Evolutionary conservation across 2,113 vertebrate species (phyloP).

Genomic region (Phrynocephalus versicolor): DNA sequence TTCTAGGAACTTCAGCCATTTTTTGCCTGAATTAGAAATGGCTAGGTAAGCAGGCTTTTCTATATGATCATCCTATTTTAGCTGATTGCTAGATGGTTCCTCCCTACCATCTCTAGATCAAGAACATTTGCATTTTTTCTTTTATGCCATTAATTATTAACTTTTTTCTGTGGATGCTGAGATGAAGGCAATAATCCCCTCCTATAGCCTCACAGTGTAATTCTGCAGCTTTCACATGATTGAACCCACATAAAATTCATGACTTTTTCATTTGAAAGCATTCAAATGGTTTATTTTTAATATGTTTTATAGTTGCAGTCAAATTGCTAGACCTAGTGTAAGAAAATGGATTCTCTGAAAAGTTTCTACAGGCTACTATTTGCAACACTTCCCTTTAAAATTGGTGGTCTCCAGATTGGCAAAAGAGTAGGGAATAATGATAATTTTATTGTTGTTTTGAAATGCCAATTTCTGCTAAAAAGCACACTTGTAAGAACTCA

Average conservation of each 20-base stretch:
- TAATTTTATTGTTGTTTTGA: slow-evolving; percentile 29
- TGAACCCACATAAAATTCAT: slow-evolving; percentile 28
- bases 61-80: slow-evolving; percentile 1
- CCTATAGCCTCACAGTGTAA: not conserved
- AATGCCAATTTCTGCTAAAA: slow-evolving; percentile 52
- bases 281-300: too few relatives aligned
- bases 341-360: slow-evolving; percentile 39
- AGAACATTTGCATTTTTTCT: slow-evolving; percentile 16
- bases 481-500: slow-evolving; percentile 58
- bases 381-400: slow-evolving; percentile 44
- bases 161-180: not conserved
- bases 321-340: slow-evolving; percentile 23
- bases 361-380: slow-evolving; percentile 41
- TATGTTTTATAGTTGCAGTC: slow-evolving; percentile 16
- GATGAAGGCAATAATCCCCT: not conserved
- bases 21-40: not conserved
- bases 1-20: too few relatives aligned
- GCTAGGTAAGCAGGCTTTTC: not conserved
- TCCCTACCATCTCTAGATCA: not conserved
- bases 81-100: not conserved
- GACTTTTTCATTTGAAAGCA: too few relatives aligned
- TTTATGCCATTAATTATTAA: not conserved
- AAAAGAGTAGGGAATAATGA: too few relatives aligned
- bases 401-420: not conserved
- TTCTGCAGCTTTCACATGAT: not conserved